Conservation (phyloP, 2,888 invertebrate species). For the Exephanes ischioxanthus region DNA sequence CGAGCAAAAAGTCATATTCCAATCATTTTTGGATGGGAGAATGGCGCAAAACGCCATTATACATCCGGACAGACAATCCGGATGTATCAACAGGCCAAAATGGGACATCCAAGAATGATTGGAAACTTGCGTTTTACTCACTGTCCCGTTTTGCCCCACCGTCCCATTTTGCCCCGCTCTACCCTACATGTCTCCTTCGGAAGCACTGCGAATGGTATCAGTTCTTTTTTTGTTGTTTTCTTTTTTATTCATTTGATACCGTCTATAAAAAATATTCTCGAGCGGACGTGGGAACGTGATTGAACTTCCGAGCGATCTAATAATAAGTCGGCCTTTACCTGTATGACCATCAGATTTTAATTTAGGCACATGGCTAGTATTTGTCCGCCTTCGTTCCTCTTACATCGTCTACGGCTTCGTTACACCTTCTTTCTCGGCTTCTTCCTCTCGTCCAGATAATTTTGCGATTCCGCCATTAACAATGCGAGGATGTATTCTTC, state of each 20-base stretch:
- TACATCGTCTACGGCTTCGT: not conserved
- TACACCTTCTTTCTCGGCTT: conserved; percentile 8
- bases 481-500: not conserved
- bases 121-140: too few species aligned
- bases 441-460: not conserved
- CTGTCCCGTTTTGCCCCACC: too few species aligned
- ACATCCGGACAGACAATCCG: too few species aligned
- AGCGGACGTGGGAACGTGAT: conserved; percentile 76
- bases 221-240: conserved; percentile 30
- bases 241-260: conserved; percentile 40
- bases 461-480: too few species aligned
- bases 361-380: conserved; percentile 69
- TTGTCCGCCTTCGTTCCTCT: conserved; percentile 14
- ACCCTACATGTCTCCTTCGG: not conserved
- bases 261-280: conserved; percentile 70
- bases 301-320: conserved; percentile 78
- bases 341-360: conserved; percentile 75
- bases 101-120: too few species aligned
- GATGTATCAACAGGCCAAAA: too few species aligned
- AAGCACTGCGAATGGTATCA: conserved; percentile 28
- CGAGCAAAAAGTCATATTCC: too few species aligned
- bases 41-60: too few species aligned
- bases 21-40: too few species aligned
- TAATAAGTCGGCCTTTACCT: conserved; percentile 78
- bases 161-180: too few species aligned